Percentiles rank a stretch among this genome's conserved stretches.
These are phyloP conservation scores for Ispidina lecontei DNA, from an alignment of 2,797 vertebrate genomes.

Conservation along the genomic window DNA sequence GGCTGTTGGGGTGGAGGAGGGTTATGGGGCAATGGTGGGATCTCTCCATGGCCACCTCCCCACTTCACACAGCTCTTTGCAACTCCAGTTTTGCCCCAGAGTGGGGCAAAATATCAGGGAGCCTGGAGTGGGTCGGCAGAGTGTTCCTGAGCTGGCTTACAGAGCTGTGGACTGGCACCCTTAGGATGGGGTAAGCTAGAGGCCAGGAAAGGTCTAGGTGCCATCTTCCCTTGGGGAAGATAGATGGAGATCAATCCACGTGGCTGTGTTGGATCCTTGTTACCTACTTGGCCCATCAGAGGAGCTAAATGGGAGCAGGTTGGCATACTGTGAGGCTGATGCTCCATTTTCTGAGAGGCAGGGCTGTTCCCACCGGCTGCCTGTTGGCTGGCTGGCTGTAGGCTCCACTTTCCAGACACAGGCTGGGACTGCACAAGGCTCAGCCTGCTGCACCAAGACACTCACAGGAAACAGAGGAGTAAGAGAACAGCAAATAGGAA, in stretches of 20 bases:
- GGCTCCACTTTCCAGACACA: not conserved
- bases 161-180: not conserved
- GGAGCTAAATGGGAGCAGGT: not conserved
- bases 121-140: accelerated
- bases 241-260: not conserved
- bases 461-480: not conserved
- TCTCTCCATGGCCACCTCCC: not conserved
- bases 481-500: slow-evolving; percentile 49
- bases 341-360: not conserved
- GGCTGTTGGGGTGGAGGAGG: not conserved
- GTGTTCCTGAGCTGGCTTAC: not conserved
- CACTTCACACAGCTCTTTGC: not conserved
- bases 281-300: not conserved
- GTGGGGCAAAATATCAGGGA: not conserved
- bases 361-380: not conserved
- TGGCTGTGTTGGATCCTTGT: not conserved
- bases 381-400: not conserved
- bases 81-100: not conserved
- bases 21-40: accelerated
- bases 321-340: not conserved
- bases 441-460: accelerated
- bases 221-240: not conserved
- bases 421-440: not conserved
- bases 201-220: not conserved
- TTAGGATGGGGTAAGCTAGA: not conserved